Base-by-base conservation (phyloP, 2,113 vertebrate genomes). In the Passer domesticus region DNA sequence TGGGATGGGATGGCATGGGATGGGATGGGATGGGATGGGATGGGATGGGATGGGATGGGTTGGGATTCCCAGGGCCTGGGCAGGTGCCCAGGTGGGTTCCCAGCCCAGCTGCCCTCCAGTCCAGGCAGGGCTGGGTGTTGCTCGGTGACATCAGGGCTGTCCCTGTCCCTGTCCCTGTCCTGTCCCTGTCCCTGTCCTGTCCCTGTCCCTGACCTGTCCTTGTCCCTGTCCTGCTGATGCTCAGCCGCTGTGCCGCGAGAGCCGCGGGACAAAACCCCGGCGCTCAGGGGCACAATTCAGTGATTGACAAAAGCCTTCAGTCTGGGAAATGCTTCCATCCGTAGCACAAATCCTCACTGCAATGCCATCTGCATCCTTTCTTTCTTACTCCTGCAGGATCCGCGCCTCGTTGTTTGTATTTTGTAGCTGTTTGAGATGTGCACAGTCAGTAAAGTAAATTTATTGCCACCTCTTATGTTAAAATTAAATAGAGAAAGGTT, bases 321-420 rank as follows among this genome's bases (percentile, higher is more conserved):
- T 39, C 81, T 49, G 64, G 67, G 94, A 95, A 92, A 50, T 44
- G 16, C 77, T 89, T 58, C 73, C 60, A 28, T 77, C 87, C 72
- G 46, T 30, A 79, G 88, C 25, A 55, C 41, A 49, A 59, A 37
- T 50, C 75, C 83, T 64, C 52, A 35, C 80, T 94, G 89, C 68
- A 50, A 30, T 77, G 89, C 91, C 91, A 64, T 2, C 23, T 74
- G 91, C 80, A 66, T 28, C 22, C 74, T 94, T 97, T 91, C 84
- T 95, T 94, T 83, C 43, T 77, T 70, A 60, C 75, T 84, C 83
- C 68, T 84, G 47, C 55, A 55, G 80, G 68, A 79, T n/a, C 53
- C 43, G 37, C 15, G 15, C 10, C 23, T 6, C 2, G 0, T 25
- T 80, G 33, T 66, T 75, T 78, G 78, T 35, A 3, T 78, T 91